Conservation (phyloP, 2,797 vertebrate genomes). For the Parambassis ranga region DNA sequence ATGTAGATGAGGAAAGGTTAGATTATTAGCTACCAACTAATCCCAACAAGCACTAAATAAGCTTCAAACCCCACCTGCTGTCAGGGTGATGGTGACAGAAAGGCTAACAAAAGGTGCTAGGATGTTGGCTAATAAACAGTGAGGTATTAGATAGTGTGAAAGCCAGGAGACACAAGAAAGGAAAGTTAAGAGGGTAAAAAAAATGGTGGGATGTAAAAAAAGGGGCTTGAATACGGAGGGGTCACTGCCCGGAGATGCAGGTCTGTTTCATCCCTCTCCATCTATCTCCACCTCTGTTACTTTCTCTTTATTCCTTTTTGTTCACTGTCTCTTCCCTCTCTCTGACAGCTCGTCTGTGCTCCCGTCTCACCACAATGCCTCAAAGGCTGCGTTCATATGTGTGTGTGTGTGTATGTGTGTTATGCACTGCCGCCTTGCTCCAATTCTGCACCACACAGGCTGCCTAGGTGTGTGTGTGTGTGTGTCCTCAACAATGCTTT, state of each 20-base stretch:
- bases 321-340: constrained; percentile 27
- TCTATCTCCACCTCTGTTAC: constrained; percentile 2
- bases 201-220: neutral
- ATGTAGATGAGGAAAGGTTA: no score
- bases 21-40: no score
- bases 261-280: constrained; percentile 6
- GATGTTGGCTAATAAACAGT: neutral
- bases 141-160: neutral
- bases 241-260: constrained; percentile 23
- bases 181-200: neutral
- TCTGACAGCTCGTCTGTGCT: constrained; percentile 52
- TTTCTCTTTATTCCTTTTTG: constrained; percentile 1
- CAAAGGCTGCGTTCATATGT: constrained; percentile 27
- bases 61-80: no score
- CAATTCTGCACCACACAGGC: constrained; percentile 55
- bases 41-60: no score
- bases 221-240: neutral
- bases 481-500: constrained; percentile 62
- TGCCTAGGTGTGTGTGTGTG: constrained; percentile 49
- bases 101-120: no score
- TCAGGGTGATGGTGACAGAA: no score
- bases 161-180: no score
- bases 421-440: constrained; percentile 46
- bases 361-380: constrained; percentile 48
- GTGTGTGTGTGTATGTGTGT: constrained; percentile 23